phyloP scores from a whole-genome alignment of 2,888 invertebrate genomes.

The Eristalis tenax region DNA sequence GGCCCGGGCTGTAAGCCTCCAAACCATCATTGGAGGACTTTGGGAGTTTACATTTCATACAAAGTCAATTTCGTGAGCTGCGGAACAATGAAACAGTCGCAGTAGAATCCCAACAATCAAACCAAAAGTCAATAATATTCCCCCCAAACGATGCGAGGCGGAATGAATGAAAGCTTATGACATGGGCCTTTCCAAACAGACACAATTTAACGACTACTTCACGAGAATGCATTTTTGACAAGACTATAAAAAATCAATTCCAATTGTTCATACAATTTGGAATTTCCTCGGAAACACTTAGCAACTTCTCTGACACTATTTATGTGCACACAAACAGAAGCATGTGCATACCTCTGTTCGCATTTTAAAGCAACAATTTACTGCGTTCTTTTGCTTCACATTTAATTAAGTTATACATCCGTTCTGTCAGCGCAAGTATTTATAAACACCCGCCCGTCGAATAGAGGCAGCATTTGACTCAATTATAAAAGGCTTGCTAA shows the following conservation, averaged over 20 bases:
- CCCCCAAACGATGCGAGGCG: background rate
- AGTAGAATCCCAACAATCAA: background rate
- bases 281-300: background rate
- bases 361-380: background rate
- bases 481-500: slow-evolving; percentile 65
- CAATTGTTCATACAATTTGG: background rate
- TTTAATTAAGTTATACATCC: slow-evolving; percentile 58
- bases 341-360: background rate
- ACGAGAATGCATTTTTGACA: background rate
- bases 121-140: background rate
- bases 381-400: slow-evolving; percentile 34
- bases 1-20: no score
- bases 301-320: background rate
- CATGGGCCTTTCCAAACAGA: background rate
- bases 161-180: background rate
- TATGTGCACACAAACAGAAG: background rate
- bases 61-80: no score
- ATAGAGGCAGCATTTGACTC: slow-evolving; percentile 36
- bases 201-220: background rate
- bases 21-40: no score
- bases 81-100: no score
- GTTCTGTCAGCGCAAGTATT: slow-evolving; percentile 54
- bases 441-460: slow-evolving; percentile 24
- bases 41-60: no score
- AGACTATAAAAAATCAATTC: background rate